Conservation (phyloP, 2,797 vertebrate species). For the Lerista edwardsae region DNA sequence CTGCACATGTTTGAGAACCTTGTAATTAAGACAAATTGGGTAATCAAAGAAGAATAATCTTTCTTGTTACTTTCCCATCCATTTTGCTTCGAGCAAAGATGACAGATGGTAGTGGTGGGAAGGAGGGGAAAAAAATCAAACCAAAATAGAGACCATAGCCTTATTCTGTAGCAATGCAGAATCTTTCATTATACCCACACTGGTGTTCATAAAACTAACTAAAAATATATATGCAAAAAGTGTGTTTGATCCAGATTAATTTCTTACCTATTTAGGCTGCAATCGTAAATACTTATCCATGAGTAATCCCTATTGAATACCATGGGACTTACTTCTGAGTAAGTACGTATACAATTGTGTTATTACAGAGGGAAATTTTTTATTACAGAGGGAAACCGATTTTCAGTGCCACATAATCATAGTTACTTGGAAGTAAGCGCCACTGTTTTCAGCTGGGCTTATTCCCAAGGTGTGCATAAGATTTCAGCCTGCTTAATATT, state of each 20-base stretch:
- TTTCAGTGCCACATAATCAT: background rate
- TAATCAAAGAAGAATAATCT: constrained; percentile 79
- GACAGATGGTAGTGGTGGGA: constrained; percentile 72
- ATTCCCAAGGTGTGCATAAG: too few relatives aligned
- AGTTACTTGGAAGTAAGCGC: too few relatives aligned
- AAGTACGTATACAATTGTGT: too few relatives aligned
- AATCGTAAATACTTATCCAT: too few relatives aligned
- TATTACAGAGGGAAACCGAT: constrained; percentile 30
- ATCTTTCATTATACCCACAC: constrained; percentile 54
- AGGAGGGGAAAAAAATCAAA: constrained; percentile 51
- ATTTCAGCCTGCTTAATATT: background rate
- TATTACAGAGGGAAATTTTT: constrained; percentile 36
- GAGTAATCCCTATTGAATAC: too few relatives aligned
- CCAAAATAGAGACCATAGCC: constrained; percentile 60
- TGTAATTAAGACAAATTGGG: constrained; percentile 78
- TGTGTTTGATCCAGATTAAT: constrained; percentile 48
- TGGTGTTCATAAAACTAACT: constrained; percentile 40
- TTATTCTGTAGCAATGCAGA: constrained; percentile 45
- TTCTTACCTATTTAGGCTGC: constrained; percentile 53
- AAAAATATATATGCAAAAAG: constrained; percentile 40
- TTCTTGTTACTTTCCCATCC: constrained; percentile 74
- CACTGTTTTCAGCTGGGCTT: too few relatives aligned
- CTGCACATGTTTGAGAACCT: constrained; percentile 71
- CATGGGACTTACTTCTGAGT: too few relatives aligned
- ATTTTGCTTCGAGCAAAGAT: constrained; percentile 74